Evolutionary conservation across 1,140 invertebrate genomes (phyloP).

Genomic region (Solenopsis invicta): DNA sequence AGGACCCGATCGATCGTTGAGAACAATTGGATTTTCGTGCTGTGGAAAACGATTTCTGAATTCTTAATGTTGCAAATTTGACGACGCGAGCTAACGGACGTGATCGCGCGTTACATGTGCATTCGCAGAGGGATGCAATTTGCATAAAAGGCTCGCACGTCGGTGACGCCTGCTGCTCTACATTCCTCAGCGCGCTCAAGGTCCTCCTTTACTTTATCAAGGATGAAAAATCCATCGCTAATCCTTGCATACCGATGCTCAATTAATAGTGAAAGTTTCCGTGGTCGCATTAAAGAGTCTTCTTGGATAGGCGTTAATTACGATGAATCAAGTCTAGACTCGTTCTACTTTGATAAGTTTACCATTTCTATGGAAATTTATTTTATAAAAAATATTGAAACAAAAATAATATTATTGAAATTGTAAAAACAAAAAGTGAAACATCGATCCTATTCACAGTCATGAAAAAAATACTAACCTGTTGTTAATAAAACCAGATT

Average conservation of each 20-base stretch:
- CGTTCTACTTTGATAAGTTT: background rate
- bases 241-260: constrained; percentile 50
- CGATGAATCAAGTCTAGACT: background rate
- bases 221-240: constrained; percentile 70
- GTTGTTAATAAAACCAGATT: too few relatives aligned
- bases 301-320: background rate
- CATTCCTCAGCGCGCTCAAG: constrained; percentile 74
- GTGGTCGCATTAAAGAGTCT: background rate
- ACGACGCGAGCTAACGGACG: background rate
- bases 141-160: constrained; percentile 70
- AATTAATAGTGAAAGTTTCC: constrained; percentile 54
- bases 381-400: background rate
- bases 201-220: constrained; percentile 70
- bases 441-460: background rate
- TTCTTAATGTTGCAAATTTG: constrained; percentile 9
- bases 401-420: background rate
- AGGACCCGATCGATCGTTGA: background rate
- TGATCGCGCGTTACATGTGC: background rate
- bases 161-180: constrained; percentile 71
- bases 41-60: background rate
- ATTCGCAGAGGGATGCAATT: constrained; percentile 64
- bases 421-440: background rate
- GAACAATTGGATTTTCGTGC: constrained; percentile 36
- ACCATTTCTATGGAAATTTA: background rate
- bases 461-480: too few relatives aligned